A percentile compares a stretch with the other conserved stretches of the same genome.
Conservation (phyloP, 2,797 vertebrate genomes). For the Lacerta viridis region DNA sequence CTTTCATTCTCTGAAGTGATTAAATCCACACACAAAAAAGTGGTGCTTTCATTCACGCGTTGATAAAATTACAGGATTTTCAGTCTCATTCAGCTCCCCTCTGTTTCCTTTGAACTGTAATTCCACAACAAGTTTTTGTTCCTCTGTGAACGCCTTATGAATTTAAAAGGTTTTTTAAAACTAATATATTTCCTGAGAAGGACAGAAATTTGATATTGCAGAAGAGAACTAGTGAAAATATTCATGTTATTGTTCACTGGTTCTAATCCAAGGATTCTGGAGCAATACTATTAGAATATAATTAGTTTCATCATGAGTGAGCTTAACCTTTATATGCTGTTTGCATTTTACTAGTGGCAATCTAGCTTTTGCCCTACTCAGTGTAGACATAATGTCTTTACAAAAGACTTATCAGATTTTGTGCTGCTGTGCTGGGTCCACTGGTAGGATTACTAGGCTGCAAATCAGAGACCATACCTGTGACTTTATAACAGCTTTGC, state of each 20-base stretch:
- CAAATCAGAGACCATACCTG: neutral
- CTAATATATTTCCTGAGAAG: slow-evolving; percentile 51
- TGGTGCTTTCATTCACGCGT: slow-evolving; percentile 63
- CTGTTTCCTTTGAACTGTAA: slow-evolving; percentile 59
- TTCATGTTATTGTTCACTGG: neutral
- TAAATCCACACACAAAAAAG: slow-evolving; percentile 58
- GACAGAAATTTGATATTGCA: neutral
- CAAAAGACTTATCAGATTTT: neutral
- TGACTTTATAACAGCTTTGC: neutral
- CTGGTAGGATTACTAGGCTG: neutral
- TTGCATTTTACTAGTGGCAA: neutral
- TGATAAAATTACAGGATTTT: slow-evolving; percentile 62
- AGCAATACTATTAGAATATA: slow-evolving; percentile 2
- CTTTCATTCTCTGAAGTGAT: slow-evolving; percentile 45
- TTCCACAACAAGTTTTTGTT: slow-evolving; percentile 64
- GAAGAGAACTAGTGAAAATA: neutral
- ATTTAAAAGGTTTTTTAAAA: neutral
- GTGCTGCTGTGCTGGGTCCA: neutral
- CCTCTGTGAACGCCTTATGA: slow-evolving; percentile 40
- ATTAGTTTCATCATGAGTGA: neutral
- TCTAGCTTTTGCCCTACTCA: neutral
- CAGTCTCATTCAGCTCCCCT: slow-evolving; percentile 52
- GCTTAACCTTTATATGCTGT: neutral
- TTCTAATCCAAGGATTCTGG: slow-evolving; percentile 10
- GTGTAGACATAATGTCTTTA: neutral